Conservation (phyloP, 2,797 vertebrate species). For the Cynodonichthys magdalenae region DNA sequence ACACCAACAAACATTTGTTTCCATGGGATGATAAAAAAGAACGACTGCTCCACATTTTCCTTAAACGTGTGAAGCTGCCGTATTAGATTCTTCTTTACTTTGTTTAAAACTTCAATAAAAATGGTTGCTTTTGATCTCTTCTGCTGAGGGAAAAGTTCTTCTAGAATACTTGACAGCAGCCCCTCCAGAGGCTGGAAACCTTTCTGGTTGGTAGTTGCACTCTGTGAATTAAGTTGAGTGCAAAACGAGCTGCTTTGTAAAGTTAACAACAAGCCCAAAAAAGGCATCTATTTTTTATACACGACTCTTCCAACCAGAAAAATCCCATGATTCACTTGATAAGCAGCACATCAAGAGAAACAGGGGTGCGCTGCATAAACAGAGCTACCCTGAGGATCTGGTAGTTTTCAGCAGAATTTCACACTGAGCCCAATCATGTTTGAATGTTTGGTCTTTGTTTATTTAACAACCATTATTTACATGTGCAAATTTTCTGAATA, state of each 20-base stretch:
- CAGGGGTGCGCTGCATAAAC: conserved; percentile 22
- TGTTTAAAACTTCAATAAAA: conserved; percentile 35
- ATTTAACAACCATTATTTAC: too few relatives aligned
- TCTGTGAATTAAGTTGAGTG: conserved; percentile 12
- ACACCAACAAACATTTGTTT: conserved; percentile 51
- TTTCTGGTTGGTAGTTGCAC: conserved; percentile 17
- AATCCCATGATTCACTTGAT: conserved; percentile 37
- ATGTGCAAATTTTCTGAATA: too few relatives aligned
- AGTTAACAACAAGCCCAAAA: conserved; percentile 4
- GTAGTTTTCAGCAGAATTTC: too few relatives aligned
- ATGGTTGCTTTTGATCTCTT: conserved; percentile 27
- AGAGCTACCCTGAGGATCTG: not conserved
- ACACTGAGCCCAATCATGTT: too few relatives aligned
- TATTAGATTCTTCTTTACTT: conserved; percentile 45
- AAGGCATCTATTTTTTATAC: conserved; percentile 16
- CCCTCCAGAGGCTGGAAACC: conserved; percentile 25
- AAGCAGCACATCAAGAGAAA: conserved; percentile 37
- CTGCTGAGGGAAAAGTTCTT: conserved; percentile 31
- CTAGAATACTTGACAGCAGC: conserved; percentile 18
- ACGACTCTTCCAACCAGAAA: conserved; percentile 20
- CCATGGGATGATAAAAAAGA: conserved; percentile 7
- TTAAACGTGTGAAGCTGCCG: conserved; percentile 37
- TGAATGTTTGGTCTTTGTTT: too few relatives aligned
- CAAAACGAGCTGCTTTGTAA: conserved; percentile 30
- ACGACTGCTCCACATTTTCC: conserved; percentile 28